Percentiles rank a stretch among this genome's conserved stretches.
phyloP scores from a whole-genome alignment of 37 sponge, comb jelly and placozoan species.

The Amphimedon queenslandica region DNA sequence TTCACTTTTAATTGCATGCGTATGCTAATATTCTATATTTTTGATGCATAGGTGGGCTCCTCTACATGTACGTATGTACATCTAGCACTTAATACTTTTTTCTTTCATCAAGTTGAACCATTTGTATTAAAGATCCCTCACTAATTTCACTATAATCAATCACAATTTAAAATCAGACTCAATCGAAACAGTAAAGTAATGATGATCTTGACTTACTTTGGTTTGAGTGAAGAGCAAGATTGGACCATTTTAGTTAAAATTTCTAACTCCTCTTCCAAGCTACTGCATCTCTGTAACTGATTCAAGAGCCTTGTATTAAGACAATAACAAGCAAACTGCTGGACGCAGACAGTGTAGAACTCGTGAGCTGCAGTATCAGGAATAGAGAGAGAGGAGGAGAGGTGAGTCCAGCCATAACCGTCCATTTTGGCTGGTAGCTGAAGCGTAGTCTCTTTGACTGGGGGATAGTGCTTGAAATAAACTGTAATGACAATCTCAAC shows the following conservation, averaged over 20 bases:
- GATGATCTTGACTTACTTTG: constrained; percentile 43
- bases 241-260: constrained; percentile 28
- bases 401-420: constrained; percentile 58
- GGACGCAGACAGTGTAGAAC: constrained; percentile 18
- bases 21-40: no score
- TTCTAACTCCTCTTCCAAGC: constrained; percentile 44
- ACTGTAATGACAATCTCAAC: constrained; percentile 56
- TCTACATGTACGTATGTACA: no score
- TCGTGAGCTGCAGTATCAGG: constrained; percentile 38
- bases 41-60: no score
- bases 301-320: constrained; percentile 55
- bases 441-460: constrained; percentile 1
- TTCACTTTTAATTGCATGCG: no score
- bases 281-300: constrained; percentile 41
- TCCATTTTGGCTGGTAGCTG: constrained; percentile 24
- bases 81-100: no score
- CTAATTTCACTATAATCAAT: no score
- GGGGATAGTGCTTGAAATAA: constrained; percentile 38
- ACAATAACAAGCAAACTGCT: constrained; percentile 17
- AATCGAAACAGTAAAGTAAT: no score
- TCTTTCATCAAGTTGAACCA: no score
- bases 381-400: constrained; percentile 27
- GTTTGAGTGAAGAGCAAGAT: constrained; percentile 65
- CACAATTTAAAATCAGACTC: no score
- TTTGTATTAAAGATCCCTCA: no score